Percentiles rank a stretch among this genome's conserved stretches.
phyloP scores from a whole-genome alignment of 2,797 vertebrate species.

The Pelochelys cantorii region DNA sequence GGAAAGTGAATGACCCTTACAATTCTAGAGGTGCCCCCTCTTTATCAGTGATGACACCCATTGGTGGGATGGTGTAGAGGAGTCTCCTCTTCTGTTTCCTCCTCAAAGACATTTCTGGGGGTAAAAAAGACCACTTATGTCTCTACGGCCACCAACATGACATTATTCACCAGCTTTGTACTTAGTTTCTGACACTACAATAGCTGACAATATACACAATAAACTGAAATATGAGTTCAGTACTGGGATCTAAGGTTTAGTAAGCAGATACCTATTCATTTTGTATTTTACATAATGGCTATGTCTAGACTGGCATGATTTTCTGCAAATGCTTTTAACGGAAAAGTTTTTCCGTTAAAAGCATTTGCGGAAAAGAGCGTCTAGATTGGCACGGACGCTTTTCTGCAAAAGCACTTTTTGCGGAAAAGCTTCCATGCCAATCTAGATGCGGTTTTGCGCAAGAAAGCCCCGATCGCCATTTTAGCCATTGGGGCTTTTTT shows the following conservation, averaged over 20 bases:
- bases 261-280: not conserved
- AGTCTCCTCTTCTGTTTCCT: not conserved
- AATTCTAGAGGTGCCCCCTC: not conserved
- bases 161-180: not conserved
- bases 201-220: not conserved
- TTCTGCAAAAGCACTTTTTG: too few species aligned
- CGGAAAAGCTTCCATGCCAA: too few species aligned
- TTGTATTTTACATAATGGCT: not conserved
- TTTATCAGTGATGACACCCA: not conserved
- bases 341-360: too few species aligned
- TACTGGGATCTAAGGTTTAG: not conserved
- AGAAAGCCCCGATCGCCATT: too few species aligned
- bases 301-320: too few species aligned
- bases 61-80: not conserved
- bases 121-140: not conserved
- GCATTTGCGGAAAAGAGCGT: too few species aligned
- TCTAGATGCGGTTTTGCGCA: too few species aligned
- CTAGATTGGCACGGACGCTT: too few species aligned
- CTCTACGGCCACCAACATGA: accelerated
- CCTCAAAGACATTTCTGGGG: not conserved
- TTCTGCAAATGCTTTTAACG: too few species aligned
- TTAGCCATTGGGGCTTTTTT: too few species aligned
- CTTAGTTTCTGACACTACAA: not conserved
- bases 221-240: not conserved
- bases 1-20: not conserved